Evolutionary conservation across 2,888 invertebrate genomes (phyloP).

Genomic region (Salpingus planirostris): DNA sequence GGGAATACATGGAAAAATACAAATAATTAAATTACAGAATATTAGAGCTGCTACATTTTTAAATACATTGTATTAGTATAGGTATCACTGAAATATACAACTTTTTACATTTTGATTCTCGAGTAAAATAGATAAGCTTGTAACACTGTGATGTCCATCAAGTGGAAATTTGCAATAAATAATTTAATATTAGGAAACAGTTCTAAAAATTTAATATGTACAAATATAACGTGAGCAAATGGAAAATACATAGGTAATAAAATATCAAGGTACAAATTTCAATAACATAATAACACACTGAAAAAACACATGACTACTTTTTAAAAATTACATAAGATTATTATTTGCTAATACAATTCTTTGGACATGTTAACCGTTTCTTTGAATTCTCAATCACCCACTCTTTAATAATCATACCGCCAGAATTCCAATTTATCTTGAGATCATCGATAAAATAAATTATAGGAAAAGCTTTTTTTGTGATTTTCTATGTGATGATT

Average conservation of each 20-base stretch:
- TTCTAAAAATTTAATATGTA: constrained; percentile 19
- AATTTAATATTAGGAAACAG: constrained; percentile 18
- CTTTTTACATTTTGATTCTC: constrained; percentile 18
- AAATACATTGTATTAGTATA: constrained; percentile 6
- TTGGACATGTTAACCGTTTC: constrained; percentile 19
- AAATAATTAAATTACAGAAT: constrained; percentile 31
- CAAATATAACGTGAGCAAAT: constrained; percentile 19
- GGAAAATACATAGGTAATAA: constrained; percentile 15
- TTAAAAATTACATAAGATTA: constrained; percentile 14
- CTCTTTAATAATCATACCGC: constrained; percentile 4
- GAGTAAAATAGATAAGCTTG: constrained; percentile 13
- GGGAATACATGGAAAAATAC: constrained; percentile 22
- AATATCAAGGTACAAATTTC: constrained; percentile 16
- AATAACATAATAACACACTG: constrained; percentile 12
- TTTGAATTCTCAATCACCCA: constrained; percentile 10
- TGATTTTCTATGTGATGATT: too few relatives aligned
- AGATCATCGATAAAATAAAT: constrained; percentile 5
- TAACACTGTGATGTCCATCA: constrained; percentile 14
- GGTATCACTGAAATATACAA: constrained; percentile 17
- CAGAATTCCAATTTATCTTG: constrained; percentile 11
- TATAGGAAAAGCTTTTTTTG: not conserved
- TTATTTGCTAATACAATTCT: constrained; percentile 17
- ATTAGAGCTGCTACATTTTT: constrained; percentile 23
- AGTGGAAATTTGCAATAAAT: constrained; percentile 14
- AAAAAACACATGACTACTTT: constrained; percentile 14